Evolutionary conservation across 2,888 invertebrate species (phyloP), one percentile per base, ranked within the genome.

Genomic region (Hoplodrina ambigua): DNA sequence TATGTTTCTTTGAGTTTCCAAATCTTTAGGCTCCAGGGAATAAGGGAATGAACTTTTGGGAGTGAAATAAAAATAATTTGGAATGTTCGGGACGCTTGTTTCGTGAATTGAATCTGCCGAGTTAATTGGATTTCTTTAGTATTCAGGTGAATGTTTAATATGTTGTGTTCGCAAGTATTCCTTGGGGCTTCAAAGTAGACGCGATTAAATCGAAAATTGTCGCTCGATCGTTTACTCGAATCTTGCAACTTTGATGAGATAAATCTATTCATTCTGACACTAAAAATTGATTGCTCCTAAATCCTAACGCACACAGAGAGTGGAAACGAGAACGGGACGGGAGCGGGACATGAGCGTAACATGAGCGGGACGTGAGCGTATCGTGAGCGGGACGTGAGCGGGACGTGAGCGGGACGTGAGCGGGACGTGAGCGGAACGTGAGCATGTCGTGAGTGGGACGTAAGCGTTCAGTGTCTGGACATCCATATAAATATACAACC

Each of bases 71-170:
- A 78, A 81, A 72, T 81, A 69, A 81, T 72, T 63, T 54, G 50
- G 46, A 78, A 60, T 58, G 44, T 30, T 78, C 72, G 20, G 50
- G 52, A 44, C 72, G 50, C 49, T 81, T 77, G 64, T 81, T 81
- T 81, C 44, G 72, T 58, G 72, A 72, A 81, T 78, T 78, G 82
- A 78, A 78, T 78, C 60, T 50, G 56, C 53, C 13, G 72, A 81
- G 72, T 78, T 81, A 81, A 78, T 78, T 78, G 72, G 82, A 67
- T 78, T 78, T 81, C 66, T 78, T 72, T 67, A 64, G 60, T 57
- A 57, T 54, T 57, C 65, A 66, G 62, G 65, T 78, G 56, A 81
- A 78, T 78, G 56, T 81, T 77, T 77, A 81, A 81, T 81, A 66
- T 81, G 53, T 72, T 71, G 53, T 78, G 71, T 70, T 76, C 65